A percentile compares a stretch with the other conserved stretches of the same genome.
Conservation (phyloP, 2,888 invertebrate genomes). For the Leucophenga montana region DNA sequence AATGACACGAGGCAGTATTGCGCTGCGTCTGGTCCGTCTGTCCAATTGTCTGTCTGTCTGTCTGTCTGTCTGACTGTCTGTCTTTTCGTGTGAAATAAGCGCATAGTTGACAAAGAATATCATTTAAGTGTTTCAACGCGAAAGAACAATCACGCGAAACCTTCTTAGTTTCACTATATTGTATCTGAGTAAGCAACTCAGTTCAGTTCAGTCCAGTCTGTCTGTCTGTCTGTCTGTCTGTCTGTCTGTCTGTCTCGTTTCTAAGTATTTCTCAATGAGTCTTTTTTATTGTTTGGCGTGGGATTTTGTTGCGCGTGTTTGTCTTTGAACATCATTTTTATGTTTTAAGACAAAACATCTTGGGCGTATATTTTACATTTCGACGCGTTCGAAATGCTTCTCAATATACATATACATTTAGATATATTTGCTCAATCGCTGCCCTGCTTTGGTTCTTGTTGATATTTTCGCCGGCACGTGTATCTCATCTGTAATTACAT, state of each 20-base stretch:
- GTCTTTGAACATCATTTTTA: not conserved
- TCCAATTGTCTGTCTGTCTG: too few relatives aligned
- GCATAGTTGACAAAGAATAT: too few relatives aligned
- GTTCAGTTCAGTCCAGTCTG: not conserved
- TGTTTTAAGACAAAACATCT: not conserved
- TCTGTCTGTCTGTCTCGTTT: not conserved
- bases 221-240: not conserved
- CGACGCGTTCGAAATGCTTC: too few relatives aligned
- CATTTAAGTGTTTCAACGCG: too few relatives aligned
- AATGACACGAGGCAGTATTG: too few relatives aligned
- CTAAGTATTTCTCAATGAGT: not conserved
- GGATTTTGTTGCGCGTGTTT: not conserved
- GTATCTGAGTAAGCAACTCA: too few relatives aligned
- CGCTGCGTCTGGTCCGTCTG: too few relatives aligned
- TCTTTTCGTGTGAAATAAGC: not conserved
- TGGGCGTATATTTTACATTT: too few relatives aligned
- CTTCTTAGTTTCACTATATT: too few relatives aligned
- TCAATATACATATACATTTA: too few relatives aligned
- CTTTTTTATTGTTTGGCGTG: not conserved
- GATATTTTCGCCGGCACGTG: slow-evolving; percentile 52
- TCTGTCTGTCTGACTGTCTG: too few relatives aligned
- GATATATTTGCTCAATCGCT: not conserved
- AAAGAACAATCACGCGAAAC: too few relatives aligned
- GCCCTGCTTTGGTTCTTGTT: not conserved
- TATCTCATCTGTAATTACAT: slow-evolving; percentile 63